These are phyloP conservation scores for Cecropterus lyciades DNA, from an alignment of 1,140 invertebrate species.

Conservation along the genomic window DNA sequence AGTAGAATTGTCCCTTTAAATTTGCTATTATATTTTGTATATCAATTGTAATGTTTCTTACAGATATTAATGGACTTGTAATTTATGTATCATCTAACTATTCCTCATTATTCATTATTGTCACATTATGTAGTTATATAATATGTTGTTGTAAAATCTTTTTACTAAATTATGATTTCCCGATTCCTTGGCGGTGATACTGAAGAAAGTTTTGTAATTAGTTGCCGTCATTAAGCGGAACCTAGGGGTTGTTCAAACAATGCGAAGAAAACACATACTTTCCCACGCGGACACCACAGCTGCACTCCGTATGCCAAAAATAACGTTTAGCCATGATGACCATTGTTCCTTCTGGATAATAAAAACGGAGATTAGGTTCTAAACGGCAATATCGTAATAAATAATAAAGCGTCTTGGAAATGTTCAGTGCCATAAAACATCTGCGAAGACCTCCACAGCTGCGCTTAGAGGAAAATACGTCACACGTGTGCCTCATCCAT, in stretches of 20 bases:
- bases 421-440: constrained; percentile 80
- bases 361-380: constrained; percentile 79
- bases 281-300: constrained; percentile 69
- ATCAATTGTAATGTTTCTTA: no score
- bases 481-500: constrained; percentile 69
- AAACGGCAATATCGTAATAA: constrained; percentile 80
- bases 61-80: no score
- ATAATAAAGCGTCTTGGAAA: constrained; percentile 80
- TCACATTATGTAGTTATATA: no score
- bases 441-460: constrained; percentile 74
- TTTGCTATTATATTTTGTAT: no score
- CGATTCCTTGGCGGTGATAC: neutral
- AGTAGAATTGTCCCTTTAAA: no score
- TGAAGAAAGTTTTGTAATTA: constrained; percentile 12
- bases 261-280: constrained; percentile 46
- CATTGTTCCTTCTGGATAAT: constrained; percentile 78
- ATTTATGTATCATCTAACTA: no score
- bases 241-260: constrained; percentile 31
- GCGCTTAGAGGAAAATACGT: constrained; percentile 73
- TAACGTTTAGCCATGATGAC: constrained; percentile 64
- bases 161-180: no score
- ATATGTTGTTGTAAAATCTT: no score
- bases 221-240: constrained; percentile 23
- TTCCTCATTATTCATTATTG: no score
- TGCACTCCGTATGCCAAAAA: constrained; percentile 74